Evolutionary conservation across 1,140 invertebrate species (phyloP).

Genomic region (Drosophila rhopaloa): DNA sequence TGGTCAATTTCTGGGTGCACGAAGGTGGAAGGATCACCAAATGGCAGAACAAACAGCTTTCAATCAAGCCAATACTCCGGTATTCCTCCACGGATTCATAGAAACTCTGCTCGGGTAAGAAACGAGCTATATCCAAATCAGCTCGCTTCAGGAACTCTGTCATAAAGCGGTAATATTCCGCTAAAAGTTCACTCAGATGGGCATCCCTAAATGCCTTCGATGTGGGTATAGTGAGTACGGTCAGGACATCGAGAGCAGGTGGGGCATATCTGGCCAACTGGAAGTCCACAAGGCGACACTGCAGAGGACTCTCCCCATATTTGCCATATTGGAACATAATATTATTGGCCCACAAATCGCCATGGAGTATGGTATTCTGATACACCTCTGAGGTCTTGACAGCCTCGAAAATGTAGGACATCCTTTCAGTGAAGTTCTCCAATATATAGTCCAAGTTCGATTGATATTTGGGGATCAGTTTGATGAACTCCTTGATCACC

Average conservation of each 20-base stretch:
- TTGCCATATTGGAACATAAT: conserved; percentile 86
- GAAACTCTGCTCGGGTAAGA: conserved; percentile 84
- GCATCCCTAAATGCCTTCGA: conserved; percentile 83
- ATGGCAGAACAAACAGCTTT: conserved; percentile 85
- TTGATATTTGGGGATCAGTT: conserved; percentile 73
- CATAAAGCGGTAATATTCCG: conserved; percentile 85
- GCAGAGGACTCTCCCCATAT: conserved; percentile 72
- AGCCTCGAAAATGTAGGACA: conserved; percentile 84
- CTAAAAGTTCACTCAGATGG: conserved; percentile 84
- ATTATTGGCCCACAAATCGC: conserved; percentile 88
- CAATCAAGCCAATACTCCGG: conserved; percentile 85
- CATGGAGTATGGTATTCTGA: conserved; percentile 87
- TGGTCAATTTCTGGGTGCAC: conserved; percentile 78
- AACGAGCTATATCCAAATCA: conserved; percentile 75
- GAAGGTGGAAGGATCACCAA: conserved; percentile 81
- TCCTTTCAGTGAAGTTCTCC: conserved; percentile 76
- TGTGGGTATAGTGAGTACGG: conserved; percentile 86
- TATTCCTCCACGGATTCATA: conserved; percentile 84
- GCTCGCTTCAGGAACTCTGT: conserved; percentile 77
- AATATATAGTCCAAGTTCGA: conserved; percentile 70
- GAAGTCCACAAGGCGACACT: conserved; percentile 87
- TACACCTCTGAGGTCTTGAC: conserved; percentile 85
- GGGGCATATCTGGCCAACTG: conserved; percentile 87
- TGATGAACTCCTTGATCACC: conserved; percentile 85
- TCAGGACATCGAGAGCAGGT: conserved; percentile 85